These are phyloP conservation scores for Apis laboriosa DNA, from an alignment of 1,140 invertebrate species.

Conservation along the genomic window DNA sequence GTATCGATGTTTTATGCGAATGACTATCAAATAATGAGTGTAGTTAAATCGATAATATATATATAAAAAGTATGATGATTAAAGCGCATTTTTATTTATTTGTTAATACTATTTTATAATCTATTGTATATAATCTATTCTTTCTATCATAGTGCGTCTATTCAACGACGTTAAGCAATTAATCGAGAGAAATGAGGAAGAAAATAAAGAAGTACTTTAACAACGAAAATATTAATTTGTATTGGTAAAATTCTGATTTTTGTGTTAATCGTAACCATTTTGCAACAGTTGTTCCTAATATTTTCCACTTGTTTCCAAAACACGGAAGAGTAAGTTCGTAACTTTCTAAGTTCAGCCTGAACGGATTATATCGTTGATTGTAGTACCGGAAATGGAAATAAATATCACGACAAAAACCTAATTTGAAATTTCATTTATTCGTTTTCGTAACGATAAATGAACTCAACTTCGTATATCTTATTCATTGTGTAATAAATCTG, in stretches of 20 bases:
- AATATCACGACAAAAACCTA: constrained; percentile 31
- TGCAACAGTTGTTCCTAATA: constrained; percentile 55
- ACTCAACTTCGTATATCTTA: not conserved
- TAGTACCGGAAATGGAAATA: constrained; percentile 37
- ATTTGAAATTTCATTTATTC: constrained; percentile 53
- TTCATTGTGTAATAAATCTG: not conserved
- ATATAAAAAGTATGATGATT: not conserved
- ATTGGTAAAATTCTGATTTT: not conserved
- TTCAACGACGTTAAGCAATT: not conserved
- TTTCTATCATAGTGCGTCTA: too few relatives aligned
- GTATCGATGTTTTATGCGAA: not conserved
- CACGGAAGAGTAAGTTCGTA: constrained; percentile 47
- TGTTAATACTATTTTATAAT: too few relatives aligned
- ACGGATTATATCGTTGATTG: constrained; percentile 64
- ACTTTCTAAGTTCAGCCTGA: constrained; percentile 55
- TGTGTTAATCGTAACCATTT: constrained; percentile 33
- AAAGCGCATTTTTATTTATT: too few relatives aligned
- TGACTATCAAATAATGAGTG: not conserved
- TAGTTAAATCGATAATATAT: not conserved
- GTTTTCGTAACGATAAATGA: constrained; percentile 12
- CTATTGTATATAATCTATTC: too few relatives aligned
- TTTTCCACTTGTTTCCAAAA: constrained; percentile 14
- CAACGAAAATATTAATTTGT: not conserved
- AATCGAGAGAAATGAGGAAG: too few relatives aligned
- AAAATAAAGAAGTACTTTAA: not conserved